Percentiles rank a stretch among this genome's conserved stretches.
phyloP scores from a whole-genome alignment of 2,113 vertebrate species.

The Acanthochromis polyacanthus region DNA sequence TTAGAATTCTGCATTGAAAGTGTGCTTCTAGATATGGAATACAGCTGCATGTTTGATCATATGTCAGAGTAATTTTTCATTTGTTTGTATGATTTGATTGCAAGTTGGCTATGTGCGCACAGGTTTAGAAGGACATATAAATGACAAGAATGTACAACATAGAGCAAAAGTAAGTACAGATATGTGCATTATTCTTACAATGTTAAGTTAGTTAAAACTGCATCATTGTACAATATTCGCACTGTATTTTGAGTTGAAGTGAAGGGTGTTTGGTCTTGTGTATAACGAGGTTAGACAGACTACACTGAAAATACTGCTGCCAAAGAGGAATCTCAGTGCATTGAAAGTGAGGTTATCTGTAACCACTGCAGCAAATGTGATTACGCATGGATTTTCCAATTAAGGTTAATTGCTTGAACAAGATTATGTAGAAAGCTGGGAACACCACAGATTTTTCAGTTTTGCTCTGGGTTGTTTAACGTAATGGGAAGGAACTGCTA shows the following conservation, averaged over 20 bases:
- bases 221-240: no score
- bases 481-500: no score
- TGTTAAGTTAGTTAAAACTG: no score
- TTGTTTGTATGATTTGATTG: not conserved
- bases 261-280: not conserved
- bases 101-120: not conserved
- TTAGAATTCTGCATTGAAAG: not conserved
- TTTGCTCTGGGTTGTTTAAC: no score
- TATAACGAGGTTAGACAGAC: not conserved
- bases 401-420: not conserved
- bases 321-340: not conserved
- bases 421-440: not conserved
- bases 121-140: no score
- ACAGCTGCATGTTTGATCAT: not conserved
- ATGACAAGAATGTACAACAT: no score
- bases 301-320: no score
- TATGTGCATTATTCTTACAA: no score
- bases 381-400: conserved; percentile 7
- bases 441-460: not conserved
- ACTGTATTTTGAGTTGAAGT: not conserved
- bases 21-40: not conserved
- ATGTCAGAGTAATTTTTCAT: not conserved
- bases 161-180: no score
- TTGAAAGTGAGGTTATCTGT: not conserved
- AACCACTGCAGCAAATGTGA: not conserved